Conservation (phyloP, 2,113 vertebrate genomes). For the Fulmarus glacialis region DNA sequence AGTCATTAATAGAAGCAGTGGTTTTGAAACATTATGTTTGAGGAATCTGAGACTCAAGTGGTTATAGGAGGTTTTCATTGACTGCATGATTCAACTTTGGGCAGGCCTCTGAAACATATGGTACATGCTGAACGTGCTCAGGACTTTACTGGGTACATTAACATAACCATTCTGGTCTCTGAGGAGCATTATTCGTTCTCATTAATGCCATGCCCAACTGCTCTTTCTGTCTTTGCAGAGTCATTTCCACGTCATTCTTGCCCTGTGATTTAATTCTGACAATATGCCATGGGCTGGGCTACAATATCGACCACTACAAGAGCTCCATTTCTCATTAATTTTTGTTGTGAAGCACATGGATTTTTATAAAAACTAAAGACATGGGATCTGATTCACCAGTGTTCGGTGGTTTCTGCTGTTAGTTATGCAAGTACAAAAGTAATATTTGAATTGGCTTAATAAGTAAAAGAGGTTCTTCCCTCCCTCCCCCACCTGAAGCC, state of each 20-base stretch:
- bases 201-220: not conserved
- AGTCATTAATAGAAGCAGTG: not conserved
- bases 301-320: not conserved
- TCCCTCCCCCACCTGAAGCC: accelerated
- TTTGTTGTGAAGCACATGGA: not conserved
- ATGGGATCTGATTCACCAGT: not conserved
- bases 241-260: not conserved
- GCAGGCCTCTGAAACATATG: not conserved
- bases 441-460: not conserved
- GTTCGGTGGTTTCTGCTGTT: not conserved
- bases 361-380: not conserved
- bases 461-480: not conserved
- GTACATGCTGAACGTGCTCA: not conserved
- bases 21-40: not conserved
- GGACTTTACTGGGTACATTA: not conserved
- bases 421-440: not conserved
- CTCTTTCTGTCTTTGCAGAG: not conserved
- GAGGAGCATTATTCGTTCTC: not conserved
- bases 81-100: not conserved
- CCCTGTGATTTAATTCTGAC: not conserved
- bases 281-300: not conserved
- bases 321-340: not conserved
- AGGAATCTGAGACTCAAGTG: not conserved
- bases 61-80: not conserved
- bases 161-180: not conserved